Percentiles rank a stretch among this genome's conserved stretches.
Evolutionary conservation across 2,797 vertebrate species (phyloP).

Genomic region (Antrozous pallidus): DNA sequence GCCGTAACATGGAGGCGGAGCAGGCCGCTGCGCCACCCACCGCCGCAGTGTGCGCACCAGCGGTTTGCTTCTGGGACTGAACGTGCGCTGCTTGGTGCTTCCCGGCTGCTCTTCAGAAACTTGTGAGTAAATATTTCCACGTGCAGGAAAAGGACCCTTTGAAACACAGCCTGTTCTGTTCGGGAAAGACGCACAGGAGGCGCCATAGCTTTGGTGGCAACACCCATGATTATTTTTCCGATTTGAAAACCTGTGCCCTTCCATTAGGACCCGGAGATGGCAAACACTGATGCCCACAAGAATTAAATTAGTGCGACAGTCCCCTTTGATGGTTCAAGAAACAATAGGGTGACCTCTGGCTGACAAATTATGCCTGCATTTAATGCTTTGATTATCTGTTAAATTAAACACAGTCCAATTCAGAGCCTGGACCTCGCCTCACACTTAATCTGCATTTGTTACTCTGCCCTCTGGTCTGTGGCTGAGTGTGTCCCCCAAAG

Average conservation of each 20-base stretch:
- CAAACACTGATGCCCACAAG: conserved; percentile 63
- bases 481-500: background rate
- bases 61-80: conserved; percentile 79
- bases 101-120: conserved; percentile 72
- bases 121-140: conserved; percentile 79
- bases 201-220: conserved; percentile 62
- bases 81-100: conserved; percentile 74
- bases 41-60: conserved; percentile 69
- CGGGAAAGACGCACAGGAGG: conserved; percentile 53
- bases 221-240: conserved; percentile 61
- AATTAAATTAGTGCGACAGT: conserved; percentile 60
- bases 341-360: conserved; percentile 44
- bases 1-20: conserved; percentile 66
- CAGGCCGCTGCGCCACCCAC: conserved; percentile 57
- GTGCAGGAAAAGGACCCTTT: conserved; percentile 76
- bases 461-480: background rate
- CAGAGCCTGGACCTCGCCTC: background rate
- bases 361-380: background rate
- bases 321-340: conserved; percentile 37
- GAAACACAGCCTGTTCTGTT: conserved; percentile 76
- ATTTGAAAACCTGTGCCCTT: conserved; percentile 66
- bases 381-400: background rate
- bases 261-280: conserved; percentile 49
- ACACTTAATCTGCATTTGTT: background rate
- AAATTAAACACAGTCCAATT: conserved; percentile 4